phyloP scores from a whole-genome alignment of 2,888 invertebrate species.

The Caenorhabditis wallacei region DNA sequence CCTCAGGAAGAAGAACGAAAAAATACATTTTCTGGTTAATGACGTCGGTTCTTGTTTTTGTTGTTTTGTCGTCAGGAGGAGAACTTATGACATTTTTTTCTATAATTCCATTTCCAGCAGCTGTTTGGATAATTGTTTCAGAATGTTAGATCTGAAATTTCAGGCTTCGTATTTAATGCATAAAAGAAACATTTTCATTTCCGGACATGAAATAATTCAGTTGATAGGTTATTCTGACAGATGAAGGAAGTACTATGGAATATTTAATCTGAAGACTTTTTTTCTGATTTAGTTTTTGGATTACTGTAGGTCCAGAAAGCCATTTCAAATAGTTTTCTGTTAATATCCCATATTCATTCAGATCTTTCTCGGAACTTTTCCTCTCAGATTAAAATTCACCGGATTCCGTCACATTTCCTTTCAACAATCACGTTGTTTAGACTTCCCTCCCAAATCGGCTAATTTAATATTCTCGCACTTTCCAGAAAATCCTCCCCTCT shows the following conservation, averaged over 20 bases:
- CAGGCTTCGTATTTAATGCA: too few species aligned
- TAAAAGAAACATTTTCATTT: too few species aligned
- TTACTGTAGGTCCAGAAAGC: too few species aligned
- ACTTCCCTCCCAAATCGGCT: neutral
- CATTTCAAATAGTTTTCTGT: too few species aligned
- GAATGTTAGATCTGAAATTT: neutral
- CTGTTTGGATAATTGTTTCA: slow-evolving; percentile 4
- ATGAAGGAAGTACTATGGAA: too few species aligned
- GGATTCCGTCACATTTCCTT: neutral
- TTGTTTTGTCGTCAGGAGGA: neutral
- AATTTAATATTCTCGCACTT: slow-evolving; percentile 29
- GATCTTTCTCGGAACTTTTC: neutral
- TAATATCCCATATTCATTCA: too few species aligned
- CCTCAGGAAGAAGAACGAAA: neutral
- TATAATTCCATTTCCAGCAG: neutral
- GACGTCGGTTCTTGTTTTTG: slow-evolving; percentile 14
- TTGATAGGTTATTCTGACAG: too few species aligned
- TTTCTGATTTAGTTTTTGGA: too few species aligned
- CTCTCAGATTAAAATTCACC: neutral
- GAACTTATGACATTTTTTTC: neutral
- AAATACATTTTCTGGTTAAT: slow-evolving; percentile 26
- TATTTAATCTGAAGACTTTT: too few species aligned
- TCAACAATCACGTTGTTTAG: slow-evolving; percentile 7
- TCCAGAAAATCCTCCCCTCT: neutral
- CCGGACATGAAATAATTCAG: too few species aligned